Percentiles rank a stretch among this genome's conserved stretches.
These are phyloP conservation scores for Cephalopterus ornatus DNA, from an alignment of 2,113 vertebrate species.

Conservation along the genomic window DNA sequence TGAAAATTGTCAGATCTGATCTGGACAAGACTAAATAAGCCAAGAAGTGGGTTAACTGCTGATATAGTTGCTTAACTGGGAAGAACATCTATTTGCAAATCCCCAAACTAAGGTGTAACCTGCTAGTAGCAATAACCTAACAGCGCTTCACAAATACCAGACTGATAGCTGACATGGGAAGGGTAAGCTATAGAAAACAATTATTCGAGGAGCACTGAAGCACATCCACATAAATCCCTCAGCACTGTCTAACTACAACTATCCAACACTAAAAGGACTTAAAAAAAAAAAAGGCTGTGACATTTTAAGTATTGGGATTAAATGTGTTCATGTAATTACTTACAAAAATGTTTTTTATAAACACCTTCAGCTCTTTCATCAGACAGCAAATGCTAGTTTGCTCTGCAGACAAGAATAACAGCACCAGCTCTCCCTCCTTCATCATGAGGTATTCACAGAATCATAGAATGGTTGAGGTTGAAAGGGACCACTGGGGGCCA, in stretches of 20 bases:
- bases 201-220: background rate
- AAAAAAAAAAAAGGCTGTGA: background rate
- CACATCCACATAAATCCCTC: background rate
- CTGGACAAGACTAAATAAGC: background rate
- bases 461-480: background rate
- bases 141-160: background rate
- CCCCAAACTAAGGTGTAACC: background rate
- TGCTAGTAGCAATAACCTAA: background rate
- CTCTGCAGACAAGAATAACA: background rate
- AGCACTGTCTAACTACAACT: background rate
- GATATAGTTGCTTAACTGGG: background rate
- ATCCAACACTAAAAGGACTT: background rate
- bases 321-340: background rate
- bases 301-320: background rate
- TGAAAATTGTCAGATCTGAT: background rate
- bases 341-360: background rate
- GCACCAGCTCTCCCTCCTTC: background rate
- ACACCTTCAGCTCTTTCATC: background rate
- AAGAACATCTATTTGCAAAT: background rate
- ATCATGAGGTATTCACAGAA: background rate
- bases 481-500: background rate
- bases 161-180: background rate
- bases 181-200: background rate
- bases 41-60: background rate
- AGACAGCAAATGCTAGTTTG: background rate